Base-by-base conservation (phyloP, 1,140 invertebrate genomes). In the Paramacrobiotus metropolitanus region DNA sequence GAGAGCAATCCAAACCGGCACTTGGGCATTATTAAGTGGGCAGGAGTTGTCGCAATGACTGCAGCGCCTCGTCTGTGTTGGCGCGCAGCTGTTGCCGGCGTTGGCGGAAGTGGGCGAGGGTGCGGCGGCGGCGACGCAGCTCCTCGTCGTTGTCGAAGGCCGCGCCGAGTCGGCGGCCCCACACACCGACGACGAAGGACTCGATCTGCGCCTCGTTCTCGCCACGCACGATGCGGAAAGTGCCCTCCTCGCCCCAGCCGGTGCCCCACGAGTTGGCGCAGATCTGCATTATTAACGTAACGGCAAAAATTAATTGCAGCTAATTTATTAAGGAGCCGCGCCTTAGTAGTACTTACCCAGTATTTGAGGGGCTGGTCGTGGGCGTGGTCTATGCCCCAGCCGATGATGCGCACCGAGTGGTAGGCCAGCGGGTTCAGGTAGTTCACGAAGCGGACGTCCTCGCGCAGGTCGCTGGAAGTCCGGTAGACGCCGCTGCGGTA, bases 331-430 rank as follows among this genome's bases (percentile, higher is more conserved):
- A 40, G 3, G 45, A 21, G 2, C 18, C n/a, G 15, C n/a, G 29
- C 66, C 9, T 40, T 40, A n/a, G n/a, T 15, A 20, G 48, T 9
- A 55, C 15, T 55, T 28, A 55, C 48, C 48, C 48, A 55, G 48
- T 55, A 55, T 15, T 15, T 15, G 9, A 55, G 4, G 15, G 15
- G 15, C 4, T 4, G 48, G 4, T 15, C 4, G 15, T 15, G 15
- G 15, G 15, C 24, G 48, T 20, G 24, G 15, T 55, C 48, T 20
- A 9, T 55, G 15, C 48, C 70, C 61, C 66, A 76, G 74, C 90
- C 90, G 1, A 93, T 73, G 65, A 95, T 82, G 67, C 86, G 80
- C 0, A 94, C 86, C 21, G 88, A 90, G 72, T 94, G 90, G 68
- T 84, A 86, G 1, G 83, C 78, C 45, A 77, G 70, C 45, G 79